Conservation (phyloP, 2,888 invertebrate genomes). For the Limnephilus lunatus region DNA sequence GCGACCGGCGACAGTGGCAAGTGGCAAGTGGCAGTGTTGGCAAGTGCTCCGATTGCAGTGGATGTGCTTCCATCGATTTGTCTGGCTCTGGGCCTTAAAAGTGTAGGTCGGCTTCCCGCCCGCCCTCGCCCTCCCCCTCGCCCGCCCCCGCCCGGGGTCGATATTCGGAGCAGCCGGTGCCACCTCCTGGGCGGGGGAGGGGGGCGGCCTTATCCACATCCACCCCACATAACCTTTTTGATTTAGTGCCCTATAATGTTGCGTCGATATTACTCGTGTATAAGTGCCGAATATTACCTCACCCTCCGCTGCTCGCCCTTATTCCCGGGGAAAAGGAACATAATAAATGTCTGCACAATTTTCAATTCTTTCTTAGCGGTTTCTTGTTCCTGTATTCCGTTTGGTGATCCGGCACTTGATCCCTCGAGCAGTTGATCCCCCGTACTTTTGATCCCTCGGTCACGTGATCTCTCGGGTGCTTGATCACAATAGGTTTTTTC, state of each 20-base stretch:
- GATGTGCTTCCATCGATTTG: slow-evolving; percentile 59
- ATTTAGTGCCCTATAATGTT: slow-evolving; percentile 63
- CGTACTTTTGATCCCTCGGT: too few relatives aligned
- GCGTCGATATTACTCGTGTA: slow-evolving; percentile 54
- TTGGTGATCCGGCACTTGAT: too few relatives aligned
- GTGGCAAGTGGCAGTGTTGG: not conserved
- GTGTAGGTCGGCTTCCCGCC: slow-evolving; percentile 55
- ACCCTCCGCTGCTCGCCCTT: not conserved
- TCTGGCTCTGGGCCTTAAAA: slow-evolving; percentile 57
- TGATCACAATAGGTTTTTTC: too few relatives aligned
- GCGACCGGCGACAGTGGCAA: too few relatives aligned
- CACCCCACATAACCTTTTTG: slow-evolving; percentile 57
- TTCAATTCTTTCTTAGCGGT: not conserved
- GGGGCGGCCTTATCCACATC: slow-evolving; percentile 44
- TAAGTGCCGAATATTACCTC: slow-evolving; percentile 50
- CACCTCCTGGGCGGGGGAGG: slow-evolving; percentile 45
- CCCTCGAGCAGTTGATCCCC: too few relatives aligned
- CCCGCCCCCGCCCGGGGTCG: slow-evolving; percentile 60
- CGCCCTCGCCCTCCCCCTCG: slow-evolving; percentile 36
- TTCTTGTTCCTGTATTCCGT: not conserved
- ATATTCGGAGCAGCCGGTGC: slow-evolving; percentile 66
- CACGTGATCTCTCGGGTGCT: too few relatives aligned
- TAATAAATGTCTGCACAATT: slow-evolving; percentile 11
- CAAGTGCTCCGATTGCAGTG: slow-evolving; percentile 53
- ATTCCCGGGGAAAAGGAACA: slow-evolving; percentile 7